These are phyloP conservation scores for Leptinotarsa texana DNA, from an alignment of 1,140 invertebrate genomes.

Conservation along the genomic window DNA sequence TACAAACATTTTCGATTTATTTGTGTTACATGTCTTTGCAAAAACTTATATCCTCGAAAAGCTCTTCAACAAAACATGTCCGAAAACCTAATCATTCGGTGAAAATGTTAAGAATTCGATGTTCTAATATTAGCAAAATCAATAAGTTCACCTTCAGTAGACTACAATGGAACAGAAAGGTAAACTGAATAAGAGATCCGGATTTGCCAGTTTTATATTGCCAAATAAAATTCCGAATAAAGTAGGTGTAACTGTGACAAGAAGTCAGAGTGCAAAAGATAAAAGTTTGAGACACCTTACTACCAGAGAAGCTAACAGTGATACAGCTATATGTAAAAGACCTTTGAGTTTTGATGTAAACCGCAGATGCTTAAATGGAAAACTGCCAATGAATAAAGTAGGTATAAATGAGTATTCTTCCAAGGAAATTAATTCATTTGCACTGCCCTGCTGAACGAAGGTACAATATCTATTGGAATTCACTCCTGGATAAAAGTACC, in stretches of 20 bases:
- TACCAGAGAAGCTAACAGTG: slow-evolving; percentile 43
- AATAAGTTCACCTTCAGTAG: slow-evolving; percentile 31
- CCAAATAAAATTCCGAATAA: slow-evolving; percentile 52
- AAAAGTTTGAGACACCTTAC: slow-evolving; percentile 39
- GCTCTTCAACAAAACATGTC: background rate
- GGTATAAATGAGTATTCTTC: background rate
- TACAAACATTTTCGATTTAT: too few species aligned
- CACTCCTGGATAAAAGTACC: too few species aligned
- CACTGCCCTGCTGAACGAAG: too few species aligned
- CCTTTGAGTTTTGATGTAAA: slow-evolving; percentile 50
- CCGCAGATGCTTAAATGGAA: slow-evolving; percentile 23
- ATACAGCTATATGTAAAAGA: slow-evolving; percentile 47
- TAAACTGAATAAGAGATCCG: slow-evolving; percentile 31
- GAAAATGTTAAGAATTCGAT: slow-evolving; percentile 3
- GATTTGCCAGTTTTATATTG: slow-evolving; percentile 47
- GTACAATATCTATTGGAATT: too few species aligned
- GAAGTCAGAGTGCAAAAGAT: slow-evolving; percentile 49
- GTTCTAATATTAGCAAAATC: slow-evolving; percentile 42
- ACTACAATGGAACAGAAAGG: slow-evolving; percentile 33
- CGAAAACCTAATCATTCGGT: background rate
- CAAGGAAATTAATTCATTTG: too few species aligned
- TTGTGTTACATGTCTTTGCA: too few species aligned
- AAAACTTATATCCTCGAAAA: too few species aligned
- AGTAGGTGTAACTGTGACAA: slow-evolving; percentile 49
- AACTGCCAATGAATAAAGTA: slow-evolving; percentile 13